phyloP scores from a whole-genome alignment of 2,797 vertebrate genomes.

The Spinus olivaceus region DNA sequence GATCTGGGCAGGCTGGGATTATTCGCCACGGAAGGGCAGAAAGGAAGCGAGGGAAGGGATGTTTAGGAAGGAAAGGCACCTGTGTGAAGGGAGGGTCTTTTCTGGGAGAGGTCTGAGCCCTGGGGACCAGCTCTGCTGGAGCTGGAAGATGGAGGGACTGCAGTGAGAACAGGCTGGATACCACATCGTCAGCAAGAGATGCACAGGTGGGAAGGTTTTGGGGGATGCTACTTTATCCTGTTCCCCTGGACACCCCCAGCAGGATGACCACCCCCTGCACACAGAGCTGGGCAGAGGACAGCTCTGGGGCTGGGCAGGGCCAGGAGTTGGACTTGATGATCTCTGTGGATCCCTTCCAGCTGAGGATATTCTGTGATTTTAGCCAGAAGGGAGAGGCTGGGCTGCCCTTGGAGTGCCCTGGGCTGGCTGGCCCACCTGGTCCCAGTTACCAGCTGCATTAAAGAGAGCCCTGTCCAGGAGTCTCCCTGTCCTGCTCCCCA shows the following conservation, averaged over 20 bases:
- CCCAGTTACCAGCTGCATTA: not conserved
- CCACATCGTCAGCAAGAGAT: not conserved
- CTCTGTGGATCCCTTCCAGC: not conserved
- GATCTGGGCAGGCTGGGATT: not conserved
- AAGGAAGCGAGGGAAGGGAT: not conserved
- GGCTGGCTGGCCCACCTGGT: not conserved
- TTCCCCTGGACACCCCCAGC: not conserved
- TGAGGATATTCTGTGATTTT: not conserved
- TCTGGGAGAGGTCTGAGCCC: not conserved
- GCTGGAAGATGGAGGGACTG: not conserved
- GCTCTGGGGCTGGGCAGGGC: not conserved
- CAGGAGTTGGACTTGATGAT: not conserved
- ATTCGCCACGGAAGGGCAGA: rapidly evolving
- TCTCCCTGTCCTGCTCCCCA: not conserved
- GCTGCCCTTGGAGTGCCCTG: not conserved
- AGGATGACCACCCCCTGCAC: not conserved
- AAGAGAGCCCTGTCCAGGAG: not conserved
- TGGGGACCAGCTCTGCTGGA: not conserved
- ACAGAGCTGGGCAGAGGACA: not conserved
- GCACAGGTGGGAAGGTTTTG: not conserved
- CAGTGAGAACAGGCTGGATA: not conserved
- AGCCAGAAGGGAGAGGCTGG: not conserved
- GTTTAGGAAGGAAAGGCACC: not conserved
- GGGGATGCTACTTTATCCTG: not conserved
- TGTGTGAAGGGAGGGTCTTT: not conserved